These are phyloP conservation scores for Blomia tropicalis DNA, from an alignment of 2,888 invertebrate genomes.

Conservation along the genomic window DNA sequence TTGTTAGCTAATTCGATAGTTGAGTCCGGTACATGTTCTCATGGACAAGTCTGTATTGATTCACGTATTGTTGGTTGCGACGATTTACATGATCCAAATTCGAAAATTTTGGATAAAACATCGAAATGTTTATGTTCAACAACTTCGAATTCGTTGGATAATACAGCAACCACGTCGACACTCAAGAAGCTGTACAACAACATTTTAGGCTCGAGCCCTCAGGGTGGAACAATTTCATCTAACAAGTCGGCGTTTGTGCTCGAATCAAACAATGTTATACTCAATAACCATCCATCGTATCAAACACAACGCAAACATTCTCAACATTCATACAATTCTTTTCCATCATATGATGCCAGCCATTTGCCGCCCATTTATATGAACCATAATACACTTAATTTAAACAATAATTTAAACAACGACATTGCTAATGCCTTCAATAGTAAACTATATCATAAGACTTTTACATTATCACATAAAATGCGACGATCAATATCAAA, in stretches of 20 bases:
- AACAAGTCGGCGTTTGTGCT: background rate
- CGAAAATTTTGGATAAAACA: too few species aligned
- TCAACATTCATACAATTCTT: background rate
- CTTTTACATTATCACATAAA: background rate
- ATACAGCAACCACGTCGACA: background rate
- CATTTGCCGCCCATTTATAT: too few species aligned
- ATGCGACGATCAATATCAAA: constrained; percentile 1
- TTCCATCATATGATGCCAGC: background rate
- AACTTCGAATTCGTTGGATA: background rate
- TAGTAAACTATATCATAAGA: background rate
- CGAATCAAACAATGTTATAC: background rate
- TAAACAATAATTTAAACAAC: background rate
- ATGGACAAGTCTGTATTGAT: too few species aligned
- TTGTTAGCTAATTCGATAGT: too few species aligned
- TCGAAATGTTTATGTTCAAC: background rate
- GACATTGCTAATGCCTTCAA: background rate
- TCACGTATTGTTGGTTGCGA: too few species aligned
- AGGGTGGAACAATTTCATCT: background rate
- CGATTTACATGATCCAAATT: too few species aligned
- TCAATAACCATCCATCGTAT: background rate
- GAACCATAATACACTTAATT: background rate
- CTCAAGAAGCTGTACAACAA: constrained; percentile 4
- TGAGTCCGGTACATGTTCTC: too few species aligned
- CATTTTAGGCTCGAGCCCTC: background rate
- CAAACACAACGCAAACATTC: background rate